Conservation (phyloP, 2,113 vertebrate species). For the Malaclemys terrapin region DNA sequence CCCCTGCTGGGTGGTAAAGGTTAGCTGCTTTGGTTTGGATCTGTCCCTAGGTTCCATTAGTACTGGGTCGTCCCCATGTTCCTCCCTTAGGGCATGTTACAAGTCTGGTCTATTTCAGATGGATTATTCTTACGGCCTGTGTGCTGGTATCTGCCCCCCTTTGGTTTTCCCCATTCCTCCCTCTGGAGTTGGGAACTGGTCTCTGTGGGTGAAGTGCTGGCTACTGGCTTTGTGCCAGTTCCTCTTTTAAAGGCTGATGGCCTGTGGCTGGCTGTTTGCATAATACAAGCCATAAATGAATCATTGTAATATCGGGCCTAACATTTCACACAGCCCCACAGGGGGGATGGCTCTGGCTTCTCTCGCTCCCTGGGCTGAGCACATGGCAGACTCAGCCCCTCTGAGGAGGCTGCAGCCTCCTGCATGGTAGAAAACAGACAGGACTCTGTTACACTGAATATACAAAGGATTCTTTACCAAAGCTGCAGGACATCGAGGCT, state of each 20-base stretch:
- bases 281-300: too few relatives aligned
- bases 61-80: not conserved
- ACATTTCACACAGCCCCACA: too few relatives aligned
- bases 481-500: too few relatives aligned
- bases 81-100: not conserved
- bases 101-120: not conserved
- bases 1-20: not conserved
- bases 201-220: not conserved
- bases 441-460: too few relatives aligned
- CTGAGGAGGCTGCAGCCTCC: too few relatives aligned
- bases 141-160: not conserved
- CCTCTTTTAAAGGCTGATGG: not conserved
- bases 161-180: not conserved
- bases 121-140: not conserved
- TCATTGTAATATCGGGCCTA: too few relatives aligned
- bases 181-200: too few relatives aligned
- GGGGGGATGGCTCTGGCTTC: too few relatives aligned
- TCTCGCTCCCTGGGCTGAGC: not conserved
- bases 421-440: too few relatives aligned
- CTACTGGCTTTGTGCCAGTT: not conserved
- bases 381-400: not conserved
- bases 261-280: not conserved
- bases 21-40: not conserved
- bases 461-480: too few relatives aligned
- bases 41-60: not conserved